Conservation (phyloP, 2,797 vertebrate species). For the Tapirus indicus region DNA sequence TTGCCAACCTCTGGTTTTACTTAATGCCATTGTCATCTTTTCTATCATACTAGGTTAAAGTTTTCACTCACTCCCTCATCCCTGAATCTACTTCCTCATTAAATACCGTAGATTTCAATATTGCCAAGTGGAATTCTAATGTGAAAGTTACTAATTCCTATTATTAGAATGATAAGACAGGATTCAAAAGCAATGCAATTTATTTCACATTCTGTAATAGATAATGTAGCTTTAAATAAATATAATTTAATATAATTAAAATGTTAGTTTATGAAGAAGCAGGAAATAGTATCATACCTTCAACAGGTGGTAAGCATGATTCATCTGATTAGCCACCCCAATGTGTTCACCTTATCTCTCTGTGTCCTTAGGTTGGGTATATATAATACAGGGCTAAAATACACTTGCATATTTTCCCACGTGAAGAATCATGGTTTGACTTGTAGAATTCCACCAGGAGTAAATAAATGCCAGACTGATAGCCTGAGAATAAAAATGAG, state of each 20-base stretch:
- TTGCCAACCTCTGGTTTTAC: background rate
- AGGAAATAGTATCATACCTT: background rate
- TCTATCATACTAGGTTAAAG: background rate
- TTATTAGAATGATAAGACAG: background rate
- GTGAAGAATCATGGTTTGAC: background rate
- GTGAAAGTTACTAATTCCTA: conserved; percentile 9
- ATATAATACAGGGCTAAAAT: background rate
- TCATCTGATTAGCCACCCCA: background rate
- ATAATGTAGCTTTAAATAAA: conserved; percentile 3
- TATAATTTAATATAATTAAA: background rate
- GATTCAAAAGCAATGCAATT: background rate
- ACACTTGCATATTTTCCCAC: background rate
- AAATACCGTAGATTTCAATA: background rate
- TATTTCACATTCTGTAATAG: background rate
- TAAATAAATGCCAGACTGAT: conserved; percentile 24
- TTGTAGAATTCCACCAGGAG: conserved; percentile 17
- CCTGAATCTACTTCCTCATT: conserved; percentile 25
- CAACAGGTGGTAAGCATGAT: background rate
- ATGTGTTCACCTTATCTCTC: accelerated
- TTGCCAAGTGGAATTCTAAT: conserved; percentile 31
- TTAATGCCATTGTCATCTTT: background rate
- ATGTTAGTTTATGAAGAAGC: background rate
- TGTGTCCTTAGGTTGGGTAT: background rate
- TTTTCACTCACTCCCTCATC: background rate
- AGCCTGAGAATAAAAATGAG: conserved; percentile 51